Evolutionary conservation across 2,113 vertebrate species (phyloP), one percentile per base, ranked within the genome.

Genomic region (Ceuthmochares aereus): DNA sequence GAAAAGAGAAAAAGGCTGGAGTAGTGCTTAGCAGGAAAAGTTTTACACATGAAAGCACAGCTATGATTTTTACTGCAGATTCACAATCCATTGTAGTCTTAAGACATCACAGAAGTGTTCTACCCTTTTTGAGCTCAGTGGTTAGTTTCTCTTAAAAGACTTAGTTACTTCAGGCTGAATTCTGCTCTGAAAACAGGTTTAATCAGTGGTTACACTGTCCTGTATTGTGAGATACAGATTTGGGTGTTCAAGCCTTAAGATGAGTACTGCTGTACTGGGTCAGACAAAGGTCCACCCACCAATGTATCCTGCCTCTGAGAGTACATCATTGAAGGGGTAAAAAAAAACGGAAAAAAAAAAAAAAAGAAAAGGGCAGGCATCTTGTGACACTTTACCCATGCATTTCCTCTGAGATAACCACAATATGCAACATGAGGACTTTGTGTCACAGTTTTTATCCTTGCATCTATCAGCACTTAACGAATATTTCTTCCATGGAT

Each of bases 1-100:
- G 27, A 8, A 42, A 26, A 60, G 6, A 73, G 7, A 43, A 22
- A 45, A 30, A 84, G 14, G 5, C 14, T 72, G 29, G 32, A 67
- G 34, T 37, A 87, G 18, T 15, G 23, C 47, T 93, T 84, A 87
- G 79, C 43, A 79, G 43, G 74, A 74, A 87, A 96, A 87, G 52
- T 84, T 94, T 91, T 85, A 75, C 43, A 85, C 74, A 90, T 82
- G 66, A 94, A 96, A 96, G 82, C 52, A 89, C 78, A 91, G 62
- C 74, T 91, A 16, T 49, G 82, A 82, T 91, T 95, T 97, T 95
- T 83, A 72, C 75, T 76, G 70, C 58, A 85, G 87, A 85, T 76
- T 93, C 87, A 79, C 36, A 90, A 18, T 68, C 62, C 51, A 69
- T 85, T 95, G 85, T 87, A 85, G 67, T 91, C n/a, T 83, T 60